phyloP scores from a whole-genome alignment of 2,888 invertebrate genomes.

The Harpagoxenus sublaevis region DNA sequence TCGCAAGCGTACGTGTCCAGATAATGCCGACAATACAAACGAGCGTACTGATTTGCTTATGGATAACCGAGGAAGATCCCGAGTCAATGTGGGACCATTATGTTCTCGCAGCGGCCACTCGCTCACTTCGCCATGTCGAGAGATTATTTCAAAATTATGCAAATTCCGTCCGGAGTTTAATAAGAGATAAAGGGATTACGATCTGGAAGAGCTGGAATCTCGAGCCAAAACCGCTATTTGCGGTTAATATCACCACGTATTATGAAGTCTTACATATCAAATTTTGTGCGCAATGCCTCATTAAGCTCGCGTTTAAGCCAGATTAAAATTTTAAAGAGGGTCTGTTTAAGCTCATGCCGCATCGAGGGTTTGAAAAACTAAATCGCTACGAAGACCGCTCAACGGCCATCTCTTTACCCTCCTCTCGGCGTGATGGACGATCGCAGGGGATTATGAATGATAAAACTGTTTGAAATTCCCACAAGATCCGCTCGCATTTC shows the following conservation, averaged over 20 bases:
- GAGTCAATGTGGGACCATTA: not conserved
- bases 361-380: not conserved
- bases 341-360: not conserved
- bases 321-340: slow-evolving; percentile 30
- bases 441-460: not conserved
- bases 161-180: slow-evolving; percentile 21
- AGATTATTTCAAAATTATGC: slow-evolving; percentile 42
- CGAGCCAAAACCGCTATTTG: not conserved
- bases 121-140: not conserved
- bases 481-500: not conserved
- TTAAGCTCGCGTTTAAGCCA: slow-evolving; percentile 19
- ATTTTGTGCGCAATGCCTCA: slow-evolving; percentile 22
- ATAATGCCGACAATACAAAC: not conserved
- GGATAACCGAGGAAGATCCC: not conserved
- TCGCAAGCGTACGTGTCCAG: not conserved
- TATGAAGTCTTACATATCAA: slow-evolving; percentile 16
- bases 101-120: not conserved
- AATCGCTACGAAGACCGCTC: not conserved
- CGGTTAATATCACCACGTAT: slow-evolving; percentile 19
- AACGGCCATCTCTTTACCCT: not conserved
- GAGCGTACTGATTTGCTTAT: not conserved
- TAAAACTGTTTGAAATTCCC: slow-evolving; percentile 13
- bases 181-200: slow-evolving; percentile 39
- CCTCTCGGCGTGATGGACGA: not conserved
- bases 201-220: not conserved